Conservation (phyloP, 2,888 invertebrate genomes). For the Germaria angustata region DNA sequence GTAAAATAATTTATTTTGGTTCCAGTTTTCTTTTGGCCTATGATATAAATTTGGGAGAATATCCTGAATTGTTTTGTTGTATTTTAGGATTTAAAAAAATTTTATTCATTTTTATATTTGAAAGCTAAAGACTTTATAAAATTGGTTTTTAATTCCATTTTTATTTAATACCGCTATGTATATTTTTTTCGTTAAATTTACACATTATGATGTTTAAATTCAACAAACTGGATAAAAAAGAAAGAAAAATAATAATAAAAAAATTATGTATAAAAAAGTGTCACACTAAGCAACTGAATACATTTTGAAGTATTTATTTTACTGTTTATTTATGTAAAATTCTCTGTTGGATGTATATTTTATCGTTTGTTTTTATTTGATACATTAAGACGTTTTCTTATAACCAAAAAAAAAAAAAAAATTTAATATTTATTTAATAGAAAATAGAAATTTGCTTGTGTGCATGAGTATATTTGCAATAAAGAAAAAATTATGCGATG, state of each 20-base stretch:
- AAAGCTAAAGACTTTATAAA: background rate
- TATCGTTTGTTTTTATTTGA: background rate
- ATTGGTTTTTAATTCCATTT: background rate
- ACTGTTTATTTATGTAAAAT: background rate
- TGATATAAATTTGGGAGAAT: no score
- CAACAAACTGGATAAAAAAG: background rate
- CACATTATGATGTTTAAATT: background rate
- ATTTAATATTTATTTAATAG: background rate
- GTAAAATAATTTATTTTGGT: no score
- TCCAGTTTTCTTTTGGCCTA: no score
- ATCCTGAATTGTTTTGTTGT: no score
- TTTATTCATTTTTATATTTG: no score
- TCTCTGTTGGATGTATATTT: background rate
- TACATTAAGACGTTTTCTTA: background rate
- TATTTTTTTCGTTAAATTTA: background rate
- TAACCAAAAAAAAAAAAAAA: no score
- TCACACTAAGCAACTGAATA: background rate
- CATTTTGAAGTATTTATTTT: background rate
- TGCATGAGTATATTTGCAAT: background rate
- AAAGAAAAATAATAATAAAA: background rate
- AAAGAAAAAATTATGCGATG: constrained; percentile 51
- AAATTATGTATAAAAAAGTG: background rate
- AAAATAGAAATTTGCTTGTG: constrained; percentile 2
- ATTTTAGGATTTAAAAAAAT: no score
- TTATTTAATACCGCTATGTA: no score